Percentiles rank a stretch among this genome's conserved stretches.
Evolutionary conservation across 2,888 invertebrate genomes (phyloP).

Genomic region (Zaprionus bogoriensis): DNA sequence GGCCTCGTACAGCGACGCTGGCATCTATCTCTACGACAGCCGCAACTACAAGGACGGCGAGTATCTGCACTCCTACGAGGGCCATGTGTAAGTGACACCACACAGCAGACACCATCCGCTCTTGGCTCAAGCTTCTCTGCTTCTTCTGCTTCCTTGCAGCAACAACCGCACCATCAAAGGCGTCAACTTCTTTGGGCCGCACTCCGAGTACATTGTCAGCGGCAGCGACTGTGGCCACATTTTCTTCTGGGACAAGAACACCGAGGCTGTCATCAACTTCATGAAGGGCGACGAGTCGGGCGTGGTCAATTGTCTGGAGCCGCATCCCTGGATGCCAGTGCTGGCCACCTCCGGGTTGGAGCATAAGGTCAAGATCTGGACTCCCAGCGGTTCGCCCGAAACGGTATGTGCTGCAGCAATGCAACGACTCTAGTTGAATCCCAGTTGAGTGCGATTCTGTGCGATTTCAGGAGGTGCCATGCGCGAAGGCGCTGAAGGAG

Average conservation of each 20-base stretch:
- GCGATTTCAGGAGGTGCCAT: constrained; percentile 14
- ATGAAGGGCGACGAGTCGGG: constrained; percentile 91
- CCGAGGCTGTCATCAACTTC: constrained; percentile 95
- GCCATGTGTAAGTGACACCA: constrained; percentile 85
- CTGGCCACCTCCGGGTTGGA: constrained; percentile 95
- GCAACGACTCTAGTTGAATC: not conserved
- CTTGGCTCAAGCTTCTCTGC: no score
- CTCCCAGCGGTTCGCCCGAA: constrained; percentile 84
- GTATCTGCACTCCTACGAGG: constrained; percentile 85
- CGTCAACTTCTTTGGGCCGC: constrained; percentile 96
- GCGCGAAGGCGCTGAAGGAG: constrained; percentile 50
- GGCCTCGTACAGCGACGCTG: constrained; percentile 96
- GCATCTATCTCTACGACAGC: constrained; percentile 94
- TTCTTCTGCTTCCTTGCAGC: constrained; percentile 72
- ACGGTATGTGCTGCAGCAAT: constrained; percentile 48
- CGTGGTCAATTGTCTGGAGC: constrained; percentile 94
- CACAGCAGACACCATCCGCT: no score
- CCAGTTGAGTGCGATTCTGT: no score
- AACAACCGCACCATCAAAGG: constrained; percentile 93
- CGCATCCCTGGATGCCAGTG: constrained; percentile 93
- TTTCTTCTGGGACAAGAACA: constrained; percentile 94
- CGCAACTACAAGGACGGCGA: constrained; percentile 83
- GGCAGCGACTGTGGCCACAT: constrained; percentile 96
- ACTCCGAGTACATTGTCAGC: constrained; percentile 94
- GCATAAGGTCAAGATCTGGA: constrained; percentile 96